Conservation (phyloP, 2,797 vertebrate genomes). For the Cirrhinus mrigala region DNA sequence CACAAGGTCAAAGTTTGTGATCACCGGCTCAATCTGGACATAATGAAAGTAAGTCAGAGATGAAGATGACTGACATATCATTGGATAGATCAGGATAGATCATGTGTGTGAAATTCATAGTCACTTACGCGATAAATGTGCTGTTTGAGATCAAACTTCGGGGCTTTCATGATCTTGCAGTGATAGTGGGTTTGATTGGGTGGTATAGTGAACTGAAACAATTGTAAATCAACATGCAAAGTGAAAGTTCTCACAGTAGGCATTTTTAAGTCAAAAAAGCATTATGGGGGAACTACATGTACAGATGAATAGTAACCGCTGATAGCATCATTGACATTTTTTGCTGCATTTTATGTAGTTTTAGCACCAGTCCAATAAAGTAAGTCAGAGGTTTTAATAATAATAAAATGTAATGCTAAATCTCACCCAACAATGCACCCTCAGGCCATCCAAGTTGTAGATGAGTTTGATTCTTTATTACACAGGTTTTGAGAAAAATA, state of each 20-base stretch:
- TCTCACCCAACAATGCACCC: background rate
- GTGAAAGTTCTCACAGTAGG: background rate
- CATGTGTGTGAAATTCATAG: background rate
- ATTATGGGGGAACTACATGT: background rate
- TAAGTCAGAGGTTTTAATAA: background rate
- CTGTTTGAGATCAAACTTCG: constrained; percentile 75
- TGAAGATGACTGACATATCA: background rate
- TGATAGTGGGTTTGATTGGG: constrained; percentile 79
- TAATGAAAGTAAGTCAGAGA: background rate
- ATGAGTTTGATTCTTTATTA: background rate
- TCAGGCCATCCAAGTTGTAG: background rate
- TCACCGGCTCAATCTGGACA: constrained; percentile 71
- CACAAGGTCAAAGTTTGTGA: constrained; percentile 68
- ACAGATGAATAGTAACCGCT: background rate
- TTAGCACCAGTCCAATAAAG: background rate
- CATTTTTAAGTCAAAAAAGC: background rate
- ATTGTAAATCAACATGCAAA: background rate
- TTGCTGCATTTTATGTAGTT: background rate
- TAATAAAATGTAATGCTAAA: background rate
- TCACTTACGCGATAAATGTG: constrained; percentile 81
- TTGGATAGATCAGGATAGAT: background rate
- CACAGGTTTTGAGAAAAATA: background rate
- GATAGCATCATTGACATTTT: background rate
- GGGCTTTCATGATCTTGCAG: constrained; percentile 79
- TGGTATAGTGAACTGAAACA: constrained; percentile 78